Evolutionary conservation across 2,797 vertebrate genomes (phyloP).

Genomic region (Anguilla obscura): DNA sequence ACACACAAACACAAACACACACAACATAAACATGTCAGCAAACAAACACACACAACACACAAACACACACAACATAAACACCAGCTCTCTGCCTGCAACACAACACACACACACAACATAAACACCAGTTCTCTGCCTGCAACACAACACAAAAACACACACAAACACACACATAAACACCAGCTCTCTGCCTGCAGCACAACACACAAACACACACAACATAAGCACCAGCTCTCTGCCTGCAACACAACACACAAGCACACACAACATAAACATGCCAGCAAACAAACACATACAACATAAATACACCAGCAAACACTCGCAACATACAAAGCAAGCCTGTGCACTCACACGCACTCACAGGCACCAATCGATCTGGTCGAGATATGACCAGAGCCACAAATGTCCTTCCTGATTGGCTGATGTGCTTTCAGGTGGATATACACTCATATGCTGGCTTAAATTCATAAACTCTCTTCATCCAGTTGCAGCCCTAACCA

Average conservation of each 20-base stretch:
- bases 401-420: background rate
- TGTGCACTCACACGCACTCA: background rate
- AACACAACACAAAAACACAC: background rate
- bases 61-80: conserved; percentile 26
- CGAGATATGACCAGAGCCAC: background rate
- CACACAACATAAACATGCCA: too few species aligned
- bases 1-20: too few species aligned
- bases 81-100: conserved; percentile 84
- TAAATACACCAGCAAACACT: background rate
- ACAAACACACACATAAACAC: conserved; percentile 45
- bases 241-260: conserved; percentile 48
- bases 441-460: background rate
- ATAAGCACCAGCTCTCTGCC: conserved; percentile 81
- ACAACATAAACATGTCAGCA: too few species aligned
- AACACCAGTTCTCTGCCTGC: conserved; percentile 84
- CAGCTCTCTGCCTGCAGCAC: conserved; percentile 82
- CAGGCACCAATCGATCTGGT: background rate
- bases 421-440: background rate
- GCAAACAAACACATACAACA: background rate
- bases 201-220: background rate
- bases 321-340: background rate
- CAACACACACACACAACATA: background rate
- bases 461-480: background rate
- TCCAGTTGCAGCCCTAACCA: background rate
- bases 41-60: too few species aligned